These are phyloP conservation scores for Tragelaphus imberbis DNA, from an alignment of 2,113 vertebrate genomes.

Conservation along the genomic window DNA sequence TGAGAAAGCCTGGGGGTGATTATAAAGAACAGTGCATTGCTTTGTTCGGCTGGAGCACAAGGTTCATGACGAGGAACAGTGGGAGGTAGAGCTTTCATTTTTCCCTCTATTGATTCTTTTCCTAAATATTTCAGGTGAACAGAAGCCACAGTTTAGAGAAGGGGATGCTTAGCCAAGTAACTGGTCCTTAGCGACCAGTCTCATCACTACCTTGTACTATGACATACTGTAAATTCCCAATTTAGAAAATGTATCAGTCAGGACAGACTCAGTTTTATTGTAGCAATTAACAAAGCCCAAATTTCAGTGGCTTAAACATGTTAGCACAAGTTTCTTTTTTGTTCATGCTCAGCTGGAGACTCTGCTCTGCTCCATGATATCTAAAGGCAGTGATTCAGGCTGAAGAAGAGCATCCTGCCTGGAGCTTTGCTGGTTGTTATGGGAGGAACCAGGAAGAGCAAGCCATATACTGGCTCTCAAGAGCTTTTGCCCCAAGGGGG, in stretches of 20 bases:
- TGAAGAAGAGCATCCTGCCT: not conserved
- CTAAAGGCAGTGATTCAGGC: not conserved
- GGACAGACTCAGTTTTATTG: not conserved
- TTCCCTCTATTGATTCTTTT: slow-evolving; percentile 58
- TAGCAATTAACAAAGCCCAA: not conserved
- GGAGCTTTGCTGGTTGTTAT: not conserved
- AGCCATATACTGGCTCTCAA: not conserved
- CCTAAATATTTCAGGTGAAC: slow-evolving; percentile 60
- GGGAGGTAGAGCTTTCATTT: slow-evolving; percentile 47
- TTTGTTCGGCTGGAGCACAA: slow-evolving; percentile 49
- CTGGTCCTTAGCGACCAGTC: not conserved
- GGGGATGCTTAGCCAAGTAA: not conserved
- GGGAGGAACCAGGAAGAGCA: not conserved
- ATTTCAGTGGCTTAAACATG: not conserved
- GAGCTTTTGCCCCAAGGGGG: not conserved
- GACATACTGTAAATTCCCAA: slow-evolving; percentile 3
- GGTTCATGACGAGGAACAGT: slow-evolving; percentile 11
- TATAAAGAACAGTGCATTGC: slow-evolving; percentile 6
- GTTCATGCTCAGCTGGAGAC: not conserved
- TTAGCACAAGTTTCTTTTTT: slow-evolving; percentile 15
- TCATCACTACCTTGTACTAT: not conserved
- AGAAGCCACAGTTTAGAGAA: slow-evolving; percentile 37
- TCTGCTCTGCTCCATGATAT: not conserved
- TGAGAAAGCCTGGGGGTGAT: slow-evolving; percentile 44
- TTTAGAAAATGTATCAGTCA: not conserved